Conservation (phyloP, 2,113 vertebrate genomes). For the Entomyzon cyanotis region DNA sequence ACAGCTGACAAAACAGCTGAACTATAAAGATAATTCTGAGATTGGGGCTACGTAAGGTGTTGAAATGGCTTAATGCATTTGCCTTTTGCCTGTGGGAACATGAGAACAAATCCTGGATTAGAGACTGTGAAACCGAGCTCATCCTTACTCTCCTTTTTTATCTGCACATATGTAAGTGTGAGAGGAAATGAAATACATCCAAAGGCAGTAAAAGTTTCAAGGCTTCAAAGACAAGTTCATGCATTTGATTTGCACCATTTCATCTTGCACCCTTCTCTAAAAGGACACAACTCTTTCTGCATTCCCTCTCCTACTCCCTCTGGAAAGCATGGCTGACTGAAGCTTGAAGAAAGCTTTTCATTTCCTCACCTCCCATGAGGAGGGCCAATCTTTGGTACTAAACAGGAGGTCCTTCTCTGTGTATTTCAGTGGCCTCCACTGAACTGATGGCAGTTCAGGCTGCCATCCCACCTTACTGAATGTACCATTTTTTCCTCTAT, state of each 20-base stretch:
- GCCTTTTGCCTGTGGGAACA: slow-evolving; percentile 34
- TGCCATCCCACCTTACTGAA: neutral
- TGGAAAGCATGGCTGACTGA: fast-evolving
- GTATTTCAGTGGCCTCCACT: neutral
- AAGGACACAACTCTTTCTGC: neutral
- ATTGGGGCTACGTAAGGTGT: neutral
- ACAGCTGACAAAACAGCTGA: slow-evolving; percentile 48
- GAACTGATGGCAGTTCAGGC: neutral
- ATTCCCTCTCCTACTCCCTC: neutral
- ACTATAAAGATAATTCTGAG: slow-evolving; percentile 48
- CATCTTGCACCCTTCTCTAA: neutral
- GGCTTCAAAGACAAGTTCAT: neutral
- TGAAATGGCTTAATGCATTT: slow-evolving; percentile 35
- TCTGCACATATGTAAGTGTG: fast-evolving
- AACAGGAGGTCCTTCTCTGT: neutral
- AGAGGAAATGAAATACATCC: neutral
- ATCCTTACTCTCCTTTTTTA: neutral
- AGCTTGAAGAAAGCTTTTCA: neutral
- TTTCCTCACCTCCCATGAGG: neutral
- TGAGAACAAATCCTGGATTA: slow-evolving; percentile 52
- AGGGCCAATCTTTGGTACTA: neutral
- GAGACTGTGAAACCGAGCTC: slow-evolving; percentile 2
- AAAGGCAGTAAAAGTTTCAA: neutral
- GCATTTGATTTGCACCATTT: neutral
- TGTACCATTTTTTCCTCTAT: neutral